Evolutionary conservation across 2,888 invertebrate species (phyloP), one percentile per base, ranked within the genome.

Genomic region (Tolmerus cingulatus): DNA sequence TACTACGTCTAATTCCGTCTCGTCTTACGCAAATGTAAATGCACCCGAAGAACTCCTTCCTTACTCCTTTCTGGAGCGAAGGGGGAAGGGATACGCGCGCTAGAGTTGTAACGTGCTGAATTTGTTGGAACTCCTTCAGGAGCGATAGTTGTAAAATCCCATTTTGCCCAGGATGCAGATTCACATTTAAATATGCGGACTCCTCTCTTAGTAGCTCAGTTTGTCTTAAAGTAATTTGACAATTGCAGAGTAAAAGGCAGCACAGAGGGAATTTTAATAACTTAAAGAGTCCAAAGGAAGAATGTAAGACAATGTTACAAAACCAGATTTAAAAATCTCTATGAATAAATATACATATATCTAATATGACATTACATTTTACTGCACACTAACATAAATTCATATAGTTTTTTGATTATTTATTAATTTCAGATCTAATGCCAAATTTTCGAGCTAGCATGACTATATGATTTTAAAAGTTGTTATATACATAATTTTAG

Each of bases 1-100:
- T 51, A 51, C 37, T 23, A 51, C 27, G 51, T 79, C 66, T 66
- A 66, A 51, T 51, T 51, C 51, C 27, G 40, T 79, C 51, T 79
- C n/a, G 46, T 51, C n/a, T 78, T 79, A 79, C 27, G 79, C 19
- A 78, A 78, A 40, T 78, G 46, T 40, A 40, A 40, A 78, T 78
- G 46, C 78, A 78, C 66, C 66, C 8, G 9, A 66, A 23, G 9
- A 66, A 23, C 27, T 40, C 66, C 9, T 23, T 9, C 23, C 9
- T 1, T 27, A 8, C n/a, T n/a, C n/a, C n/a, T n/a, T n/a, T n/a
- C n/a, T n/a, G n/a, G n/a, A 12, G 9, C 23, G 23, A 9, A 27
- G 19, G 1, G n/a, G 19, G n/a, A 55, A 19, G n/a, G 8, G 5
- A 9, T 23, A 57, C 9, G 3, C 66, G 19, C 23, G 12, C 66